Evolutionary conservation across 2,113 vertebrate genomes (phyloP).

Genomic region (Chlamydotis undulata): DNA sequence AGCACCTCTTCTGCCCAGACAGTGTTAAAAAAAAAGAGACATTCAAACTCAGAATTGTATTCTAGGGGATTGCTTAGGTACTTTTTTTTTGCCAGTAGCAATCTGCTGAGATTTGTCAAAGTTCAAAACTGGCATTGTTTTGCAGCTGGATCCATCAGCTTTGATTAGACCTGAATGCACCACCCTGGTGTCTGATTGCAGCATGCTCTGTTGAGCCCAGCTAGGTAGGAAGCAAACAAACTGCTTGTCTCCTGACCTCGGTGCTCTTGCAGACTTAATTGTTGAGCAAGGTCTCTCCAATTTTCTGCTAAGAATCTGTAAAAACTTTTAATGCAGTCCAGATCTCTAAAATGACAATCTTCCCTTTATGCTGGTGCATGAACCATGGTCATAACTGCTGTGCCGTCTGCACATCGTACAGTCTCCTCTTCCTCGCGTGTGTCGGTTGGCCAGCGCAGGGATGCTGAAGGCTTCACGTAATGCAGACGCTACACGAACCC

Average conservation of each 20-base stretch:
- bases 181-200: background rate
- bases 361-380: fast-evolving
- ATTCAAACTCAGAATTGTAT: background rate
- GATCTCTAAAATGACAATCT: background rate
- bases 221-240: background rate
- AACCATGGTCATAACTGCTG: fast-evolving
- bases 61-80: background rate
- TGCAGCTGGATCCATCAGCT: background rate
- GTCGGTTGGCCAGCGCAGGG: background rate
- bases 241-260: background rate
- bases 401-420: background rate
- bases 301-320: background rate
- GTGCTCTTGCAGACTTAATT: background rate
- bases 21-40: background rate
- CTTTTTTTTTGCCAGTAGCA: background rate
- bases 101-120: background rate
- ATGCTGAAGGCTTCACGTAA: background rate
- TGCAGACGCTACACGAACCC: fast-evolving
- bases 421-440: fast-evolving
- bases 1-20: background rate
- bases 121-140: background rate
- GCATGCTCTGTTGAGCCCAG: background rate
- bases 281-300: background rate
- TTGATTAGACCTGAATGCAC: background rate
- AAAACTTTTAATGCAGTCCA: background rate